Base-by-base conservation (phyloP, 2,888 invertebrate species). In the Macropis europaea region DNA sequence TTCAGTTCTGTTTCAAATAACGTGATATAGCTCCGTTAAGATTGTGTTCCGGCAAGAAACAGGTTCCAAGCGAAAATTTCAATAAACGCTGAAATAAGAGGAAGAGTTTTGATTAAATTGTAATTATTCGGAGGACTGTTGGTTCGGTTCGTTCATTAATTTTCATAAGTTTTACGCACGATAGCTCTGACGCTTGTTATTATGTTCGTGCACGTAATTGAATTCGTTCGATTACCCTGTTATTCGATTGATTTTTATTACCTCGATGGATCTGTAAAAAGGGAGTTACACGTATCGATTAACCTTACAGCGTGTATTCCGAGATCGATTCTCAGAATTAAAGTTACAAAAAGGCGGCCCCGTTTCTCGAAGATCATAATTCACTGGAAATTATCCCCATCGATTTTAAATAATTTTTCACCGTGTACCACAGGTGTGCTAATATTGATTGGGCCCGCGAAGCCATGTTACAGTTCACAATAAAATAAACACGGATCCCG, bases 51-150 rank as follows among this genome's bases (percentile, higher is more conserved):
- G 7, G 3, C 0, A 1, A 7, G 22, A 26, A 63, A 66, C 63
- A 26, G 26, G 63, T 42, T 63, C 36, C 13, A 7, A 45, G 11
- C n/a, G 6, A 5, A 24, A 52, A 38, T 53, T 47, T 26, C 45
- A 7, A 6, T 5, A 9, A 3, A 45, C 17, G 28, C 17, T 7
- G 13, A 52, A 15, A 15, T 43, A 13, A 30, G n/a, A n/a, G 56
- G 22, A 19, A 17, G 19, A 30, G 17, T 28, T n/a, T 56, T 34
- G 28, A 30, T 56, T 34, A 36, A 34, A 26, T 22, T 13, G 30
- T 30, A 67, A 66, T 64, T 53, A 66, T 66, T 43, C 17, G 2
- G 11, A n/a, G n/a, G n/a, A 32, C 53, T 45, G 30, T 32, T 15
- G 28, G 17, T 9, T n/a, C 17, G 28, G 17, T 9, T n/a, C 17